phyloP scores from a whole-genome alignment of 30 jellyfish, hydroid and myxozoan species.

The Mastigias papua region DNA sequence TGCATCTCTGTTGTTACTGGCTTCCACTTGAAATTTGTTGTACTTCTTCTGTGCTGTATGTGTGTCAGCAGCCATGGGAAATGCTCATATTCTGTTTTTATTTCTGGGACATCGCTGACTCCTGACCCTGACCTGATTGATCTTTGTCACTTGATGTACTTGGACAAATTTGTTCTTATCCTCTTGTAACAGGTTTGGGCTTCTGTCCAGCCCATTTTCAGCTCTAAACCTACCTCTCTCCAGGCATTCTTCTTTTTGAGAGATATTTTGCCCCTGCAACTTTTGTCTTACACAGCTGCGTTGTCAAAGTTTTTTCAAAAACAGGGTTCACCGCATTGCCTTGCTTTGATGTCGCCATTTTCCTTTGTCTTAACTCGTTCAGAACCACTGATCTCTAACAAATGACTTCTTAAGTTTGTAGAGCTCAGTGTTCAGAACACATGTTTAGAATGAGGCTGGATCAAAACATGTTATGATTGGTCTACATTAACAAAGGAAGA shows the following conservation, averaged over 20 bases:
- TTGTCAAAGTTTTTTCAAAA: neutral
- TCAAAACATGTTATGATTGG: neutral
- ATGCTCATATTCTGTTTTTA: slow-evolving; percentile 1
- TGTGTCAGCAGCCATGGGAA: neutral
- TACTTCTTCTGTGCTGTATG: too few relatives aligned
- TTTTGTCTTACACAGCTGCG: slow-evolving; percentile 4
- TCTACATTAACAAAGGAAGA: neutral
- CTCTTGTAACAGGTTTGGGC: slow-evolving; percentile 14
- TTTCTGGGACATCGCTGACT: neutral
- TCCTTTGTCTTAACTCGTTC: neutral
- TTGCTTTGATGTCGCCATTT: neutral
- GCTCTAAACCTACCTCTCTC: neutral
- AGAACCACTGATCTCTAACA: too few relatives aligned
- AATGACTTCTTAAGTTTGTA: too few relatives aligned
- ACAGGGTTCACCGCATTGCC: too few relatives aligned
- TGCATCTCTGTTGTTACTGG: too few relatives aligned
- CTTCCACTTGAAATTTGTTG: too few relatives aligned
- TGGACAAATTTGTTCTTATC: slow-evolving; percentile 6
- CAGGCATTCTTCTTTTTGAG: slow-evolving; percentile 13
- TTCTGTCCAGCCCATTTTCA: neutral
- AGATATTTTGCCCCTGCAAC: slow-evolving; percentile 1
- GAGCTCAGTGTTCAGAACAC: too few relatives aligned
- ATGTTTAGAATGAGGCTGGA: neutral
- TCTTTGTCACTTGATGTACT: neutral
- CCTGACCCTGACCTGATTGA: neutral